Base-by-base conservation (phyloP, 2,113 vertebrate genomes). In the Pontoporia blainvillei region DNA sequence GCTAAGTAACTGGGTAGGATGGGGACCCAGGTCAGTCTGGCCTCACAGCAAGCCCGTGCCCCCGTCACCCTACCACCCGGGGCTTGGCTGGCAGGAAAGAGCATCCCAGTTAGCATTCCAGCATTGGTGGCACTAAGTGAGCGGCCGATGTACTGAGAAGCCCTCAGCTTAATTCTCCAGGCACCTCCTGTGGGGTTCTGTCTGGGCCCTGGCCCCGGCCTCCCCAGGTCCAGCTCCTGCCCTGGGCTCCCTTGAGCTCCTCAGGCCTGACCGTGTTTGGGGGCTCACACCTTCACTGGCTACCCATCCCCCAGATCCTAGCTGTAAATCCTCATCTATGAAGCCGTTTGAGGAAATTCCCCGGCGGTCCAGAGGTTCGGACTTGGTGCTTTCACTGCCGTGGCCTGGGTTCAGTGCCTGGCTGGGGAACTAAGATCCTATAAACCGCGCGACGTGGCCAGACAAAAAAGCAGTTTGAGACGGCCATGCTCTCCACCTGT, bases 241-340 rank as follows among this genome's bases (percentile, higher is more conserved):
- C 17, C 62, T 20, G 18, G 7, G 1, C 12, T 31, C 15, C 27
- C 2, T 1, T 7, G 27, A 1, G 0, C 21, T 5, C n/a, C 59
- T 49, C 64, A 7, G 0, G 36, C 15, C 1, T 8, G 34, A 8
- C 49, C 10, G 5, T 7, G 0, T 66, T 66, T 46, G 18, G 44
- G 29, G 49, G 36, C 6, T 83, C 1, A 4, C 44, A 44, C 29
- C 69, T 2, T 27, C 41, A 9, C 57, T 31, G 31, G n/a, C 46
- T 17, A 5, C 20, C 54, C 44, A 3, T 3, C 62, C 46, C 17
- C 3, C 25, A 34, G 1, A n/a, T 18, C 39, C 66, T 8, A 7
- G 27, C 59, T 12, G 23, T 2, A 2, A 10, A 36, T 11, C 9
- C 2, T 4, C 1, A 0, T 52, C 73, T 10, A 34, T 8, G 3